Conservation (phyloP, 2,113 vertebrate genomes). For the Indri indri region DNA sequence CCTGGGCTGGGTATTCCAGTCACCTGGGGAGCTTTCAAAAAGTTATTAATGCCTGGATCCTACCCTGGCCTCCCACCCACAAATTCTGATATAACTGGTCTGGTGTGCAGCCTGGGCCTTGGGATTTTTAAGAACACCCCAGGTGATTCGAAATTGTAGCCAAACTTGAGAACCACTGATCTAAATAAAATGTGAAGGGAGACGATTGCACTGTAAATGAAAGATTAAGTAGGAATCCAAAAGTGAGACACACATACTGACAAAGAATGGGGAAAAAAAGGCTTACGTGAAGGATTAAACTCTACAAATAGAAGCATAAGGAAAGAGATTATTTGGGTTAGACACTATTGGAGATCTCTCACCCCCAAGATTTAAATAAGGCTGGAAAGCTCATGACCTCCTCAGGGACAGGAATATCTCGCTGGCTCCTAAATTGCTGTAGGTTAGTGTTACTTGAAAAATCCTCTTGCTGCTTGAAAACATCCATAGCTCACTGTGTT, state of each 20-base stretch:
- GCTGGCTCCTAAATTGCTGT: not conserved
- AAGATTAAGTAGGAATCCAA: not conserved
- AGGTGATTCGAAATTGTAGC: not conserved
- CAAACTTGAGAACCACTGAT: not conserved
- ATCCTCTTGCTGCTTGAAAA: not conserved
- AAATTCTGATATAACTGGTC: not conserved
- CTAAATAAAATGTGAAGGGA: constrained; percentile 22
- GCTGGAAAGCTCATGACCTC: not conserved
- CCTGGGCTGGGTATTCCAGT: not conserved
- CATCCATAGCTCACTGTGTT: not conserved
- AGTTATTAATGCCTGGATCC: not conserved
- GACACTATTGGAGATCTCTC: not conserved
- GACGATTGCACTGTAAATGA: not conserved
- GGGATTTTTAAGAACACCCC: not conserved
- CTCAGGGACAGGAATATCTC: not conserved
- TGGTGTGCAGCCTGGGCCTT: not conserved
- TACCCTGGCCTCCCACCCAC: fast-evolving
- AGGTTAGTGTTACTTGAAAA: not conserved
- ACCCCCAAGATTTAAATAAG: not conserved
- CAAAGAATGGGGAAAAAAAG: not conserved
- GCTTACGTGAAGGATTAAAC: not conserved
- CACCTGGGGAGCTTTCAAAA: not conserved
- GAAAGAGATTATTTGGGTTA: not conserved
- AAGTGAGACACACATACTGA: not conserved
- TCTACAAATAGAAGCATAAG: not conserved